Evolutionary conservation across 2,797 vertebrate genomes (phyloP), one percentile per base, ranked within the genome.

Genomic region (Trachurus trachurus): DNA sequence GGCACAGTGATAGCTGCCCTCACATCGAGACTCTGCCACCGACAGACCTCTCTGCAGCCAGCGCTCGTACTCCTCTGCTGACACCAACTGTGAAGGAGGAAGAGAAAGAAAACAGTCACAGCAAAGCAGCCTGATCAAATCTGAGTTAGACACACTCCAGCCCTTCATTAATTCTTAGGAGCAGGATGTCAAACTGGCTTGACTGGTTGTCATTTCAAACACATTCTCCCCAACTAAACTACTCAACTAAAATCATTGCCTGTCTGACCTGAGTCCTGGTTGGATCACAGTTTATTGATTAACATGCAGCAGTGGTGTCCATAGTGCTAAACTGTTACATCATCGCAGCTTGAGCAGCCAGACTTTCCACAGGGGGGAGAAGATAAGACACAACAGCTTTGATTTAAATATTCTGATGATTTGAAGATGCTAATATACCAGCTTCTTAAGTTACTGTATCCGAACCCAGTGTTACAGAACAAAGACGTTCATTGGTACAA

Each of bases 1-100:
- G 15, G 91, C 93, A 78, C 96, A 97, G 89, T 97, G 96, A 82
- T 97, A 97, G 78, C 97, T 97, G 89, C 97, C 95, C 72, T 94
- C 95, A 65, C 96, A 96, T 15, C 96, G 94, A 16, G 95, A 97
- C 94, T 98, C 97, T 0, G 97, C 97, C 81, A 97, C 95, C 0
- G 93, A 96, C 74, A 97, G 91, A 3, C 97, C 90, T 40, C 95
- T 92, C 83, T 97, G 96, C 84, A 97, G 92, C 95, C 96, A 97
- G 7, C 94, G 96, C 72, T 95, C 90, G 7, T 97, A 97, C 82
- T 97, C 96, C 5, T 96, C 96, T 0, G 66, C 78, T 0, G 96
- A 88, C 77, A 97, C 95, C 92, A 98, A 81, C 97, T 98, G 91
- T 3, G 8, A 52, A 56, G 17, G 19, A 42, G 1, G 1, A 57